These are phyloP conservation scores for Leuctra nigra DNA, from an alignment of 2,888 invertebrate genomes.

Conservation along the genomic window DNA sequence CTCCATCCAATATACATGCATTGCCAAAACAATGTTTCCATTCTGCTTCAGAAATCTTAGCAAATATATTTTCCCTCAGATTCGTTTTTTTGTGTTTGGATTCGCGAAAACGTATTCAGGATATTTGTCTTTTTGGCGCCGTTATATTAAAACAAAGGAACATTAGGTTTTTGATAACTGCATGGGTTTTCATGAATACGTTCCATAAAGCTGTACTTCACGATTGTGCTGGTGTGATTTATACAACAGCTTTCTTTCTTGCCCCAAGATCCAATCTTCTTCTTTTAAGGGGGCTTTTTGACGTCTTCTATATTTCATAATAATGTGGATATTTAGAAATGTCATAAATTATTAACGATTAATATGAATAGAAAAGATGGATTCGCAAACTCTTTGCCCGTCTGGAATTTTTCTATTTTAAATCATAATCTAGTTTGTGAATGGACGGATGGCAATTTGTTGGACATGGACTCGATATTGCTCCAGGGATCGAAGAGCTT, in stretches of 20 bases:
- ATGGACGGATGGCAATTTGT: constrained; percentile 27
- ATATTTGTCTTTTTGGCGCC: constrained; percentile 13
- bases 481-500: constrained; percentile 14
- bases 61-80: constrained; percentile 15
- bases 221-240: too few species aligned
- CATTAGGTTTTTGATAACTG: too few species aligned
- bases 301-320: too few species aligned
- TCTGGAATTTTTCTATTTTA: constrained; percentile 18
- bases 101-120: constrained; percentile 6
- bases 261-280: too few species aligned
- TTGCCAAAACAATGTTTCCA: constrained; percentile 18
- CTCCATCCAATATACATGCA: constrained; percentile 15
- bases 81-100: background rate
- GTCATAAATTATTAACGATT: too few species aligned
- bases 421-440: constrained; percentile 19
- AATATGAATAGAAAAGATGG: too few species aligned
- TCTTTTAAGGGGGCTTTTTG: too few species aligned
- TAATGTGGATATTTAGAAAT: too few species aligned
- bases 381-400: too few species aligned
- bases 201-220: too few species aligned
- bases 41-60: constrained; percentile 13
- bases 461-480: constrained; percentile 26
- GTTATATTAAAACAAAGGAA: constrained; percentile 1
- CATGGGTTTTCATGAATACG: too few species aligned
- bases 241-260: too few species aligned